A percentile compares a stretch with the other conserved stretches of the same genome.
phyloP scores from a whole-genome alignment of 2,113 vertebrate species.

The Pica pica region DNA sequence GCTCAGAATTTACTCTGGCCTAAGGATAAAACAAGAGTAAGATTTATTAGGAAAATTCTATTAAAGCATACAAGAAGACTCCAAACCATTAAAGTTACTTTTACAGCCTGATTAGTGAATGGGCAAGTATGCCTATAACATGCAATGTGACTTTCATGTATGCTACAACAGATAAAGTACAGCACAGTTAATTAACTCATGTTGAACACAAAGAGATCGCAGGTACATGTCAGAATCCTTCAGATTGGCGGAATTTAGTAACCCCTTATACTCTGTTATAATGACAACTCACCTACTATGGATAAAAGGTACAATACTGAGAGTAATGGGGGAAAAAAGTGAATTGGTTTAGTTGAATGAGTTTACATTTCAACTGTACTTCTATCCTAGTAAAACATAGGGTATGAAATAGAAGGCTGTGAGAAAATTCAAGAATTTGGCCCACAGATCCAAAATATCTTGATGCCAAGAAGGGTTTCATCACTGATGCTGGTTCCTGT shows the following conservation, averaged over 20 bases:
- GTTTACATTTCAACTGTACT: background rate
- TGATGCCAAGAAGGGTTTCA: background rate
- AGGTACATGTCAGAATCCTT: background rate
- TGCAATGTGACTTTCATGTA: background rate
- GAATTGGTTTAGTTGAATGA: background rate
- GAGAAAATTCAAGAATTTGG: background rate
- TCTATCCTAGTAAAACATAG: background rate
- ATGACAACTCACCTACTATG: background rate
- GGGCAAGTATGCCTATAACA: background rate
- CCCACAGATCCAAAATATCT: background rate
- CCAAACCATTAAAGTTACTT: background rate
- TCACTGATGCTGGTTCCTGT: background rate
- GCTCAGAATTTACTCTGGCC: constrained; percentile 90
- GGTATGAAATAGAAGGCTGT: background rate
- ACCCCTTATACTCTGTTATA: background rate
- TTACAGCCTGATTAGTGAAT: background rate
- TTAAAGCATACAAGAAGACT: background rate
- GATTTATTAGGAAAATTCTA: background rate
- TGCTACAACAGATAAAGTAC: background rate
- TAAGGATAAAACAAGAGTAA: constrained; percentile 50
- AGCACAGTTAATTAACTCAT: background rate
- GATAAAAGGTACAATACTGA: background rate
- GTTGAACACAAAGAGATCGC: background rate
- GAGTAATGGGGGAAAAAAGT: background rate
- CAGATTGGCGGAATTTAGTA: background rate